These are phyloP conservation scores for Morone chrysops DNA, from an alignment of 2,113 vertebrate genomes.

Conservation along the genomic window DNA sequence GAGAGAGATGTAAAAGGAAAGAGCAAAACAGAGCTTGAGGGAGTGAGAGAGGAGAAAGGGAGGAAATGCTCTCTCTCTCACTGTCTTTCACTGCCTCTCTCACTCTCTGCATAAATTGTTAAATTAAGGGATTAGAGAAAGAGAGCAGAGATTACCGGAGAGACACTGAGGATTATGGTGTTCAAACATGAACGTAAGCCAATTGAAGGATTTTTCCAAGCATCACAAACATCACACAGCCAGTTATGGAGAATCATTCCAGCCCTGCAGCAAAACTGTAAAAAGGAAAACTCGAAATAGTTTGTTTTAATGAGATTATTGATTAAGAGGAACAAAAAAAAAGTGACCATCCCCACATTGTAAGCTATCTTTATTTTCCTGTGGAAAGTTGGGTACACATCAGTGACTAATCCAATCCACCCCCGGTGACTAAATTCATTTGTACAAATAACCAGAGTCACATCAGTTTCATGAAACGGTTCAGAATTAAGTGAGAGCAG, in stretches of 20 bases:
- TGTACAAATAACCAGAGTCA: too few relatives aligned
- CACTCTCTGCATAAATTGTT: background rate
- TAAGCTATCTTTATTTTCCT: background rate
- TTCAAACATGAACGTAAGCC: conserved; percentile 21
- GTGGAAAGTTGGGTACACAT: too few relatives aligned
- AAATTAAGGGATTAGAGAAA: conserved; percentile 48
- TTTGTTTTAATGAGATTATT: background rate
- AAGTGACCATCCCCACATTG: background rate
- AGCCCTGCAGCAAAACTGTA: background rate
- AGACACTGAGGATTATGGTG: conserved; percentile 40
- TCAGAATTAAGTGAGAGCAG: too few relatives aligned
- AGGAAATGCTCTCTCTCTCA: conserved; percentile 6
- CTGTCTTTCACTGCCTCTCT: background rate
- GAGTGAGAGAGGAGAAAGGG: background rate
- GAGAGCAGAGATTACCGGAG: conserved; percentile 41
- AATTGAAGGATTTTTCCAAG: background rate
- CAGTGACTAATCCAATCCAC: too few relatives aligned
- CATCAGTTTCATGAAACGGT: too few relatives aligned
- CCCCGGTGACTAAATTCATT: too few relatives aligned
- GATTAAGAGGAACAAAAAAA: background rate
- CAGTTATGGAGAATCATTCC: background rate
- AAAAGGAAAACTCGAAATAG: background rate
- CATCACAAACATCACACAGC: background rate
- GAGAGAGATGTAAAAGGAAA: background rate
- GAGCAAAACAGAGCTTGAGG: conserved; percentile 5